phyloP scores from a whole-genome alignment of 2,888 invertebrate genomes.

The Hirudinaria manillensis region DNA sequence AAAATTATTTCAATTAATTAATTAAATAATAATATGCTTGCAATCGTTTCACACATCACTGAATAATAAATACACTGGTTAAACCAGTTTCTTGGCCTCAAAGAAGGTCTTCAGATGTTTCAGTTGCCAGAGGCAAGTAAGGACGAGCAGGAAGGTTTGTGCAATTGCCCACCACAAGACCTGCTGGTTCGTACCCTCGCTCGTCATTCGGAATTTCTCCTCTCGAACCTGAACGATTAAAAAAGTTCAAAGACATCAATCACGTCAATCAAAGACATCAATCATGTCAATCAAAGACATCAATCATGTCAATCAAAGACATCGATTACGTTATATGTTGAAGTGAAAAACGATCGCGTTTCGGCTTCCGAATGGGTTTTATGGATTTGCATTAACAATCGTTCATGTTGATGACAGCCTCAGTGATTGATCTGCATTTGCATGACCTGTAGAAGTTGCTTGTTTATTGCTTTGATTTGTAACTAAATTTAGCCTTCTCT shows the following conservation, averaged over 20 bases:
- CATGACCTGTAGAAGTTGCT: too few relatives aligned
- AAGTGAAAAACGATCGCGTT: neutral
- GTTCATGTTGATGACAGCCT: too few relatives aligned
- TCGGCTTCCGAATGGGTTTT: neutral
- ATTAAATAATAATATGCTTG: too few relatives aligned
- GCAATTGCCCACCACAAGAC: conserved; percentile 87
- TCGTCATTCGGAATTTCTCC: conserved; percentile 91
- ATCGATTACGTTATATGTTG: neutral
- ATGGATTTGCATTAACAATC: neutral
- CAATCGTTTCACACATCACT: neutral
- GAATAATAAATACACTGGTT: neutral
- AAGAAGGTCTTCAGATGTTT: conserved; percentile 97
- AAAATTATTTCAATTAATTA: too few relatives aligned
- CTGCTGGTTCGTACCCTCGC: conserved; percentile 82
- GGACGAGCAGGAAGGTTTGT: conserved; percentile 80
- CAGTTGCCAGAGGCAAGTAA: conserved; percentile 99
- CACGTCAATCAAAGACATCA: neutral
- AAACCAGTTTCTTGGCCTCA: conserved; percentile 79
- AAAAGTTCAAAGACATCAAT: conserved; percentile 3
- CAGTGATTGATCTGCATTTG: too few relatives aligned
- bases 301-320: neutral
- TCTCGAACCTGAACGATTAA: conserved; percentile 73
- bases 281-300: neutral
- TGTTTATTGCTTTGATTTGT: too few relatives aligned
- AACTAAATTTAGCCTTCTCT: too few relatives aligned